Evolutionary conservation across 2,797 vertebrate genomes (phyloP), one percentile per base, ranked within the genome.

Genomic region (Anisognathus igniventris): DNA sequence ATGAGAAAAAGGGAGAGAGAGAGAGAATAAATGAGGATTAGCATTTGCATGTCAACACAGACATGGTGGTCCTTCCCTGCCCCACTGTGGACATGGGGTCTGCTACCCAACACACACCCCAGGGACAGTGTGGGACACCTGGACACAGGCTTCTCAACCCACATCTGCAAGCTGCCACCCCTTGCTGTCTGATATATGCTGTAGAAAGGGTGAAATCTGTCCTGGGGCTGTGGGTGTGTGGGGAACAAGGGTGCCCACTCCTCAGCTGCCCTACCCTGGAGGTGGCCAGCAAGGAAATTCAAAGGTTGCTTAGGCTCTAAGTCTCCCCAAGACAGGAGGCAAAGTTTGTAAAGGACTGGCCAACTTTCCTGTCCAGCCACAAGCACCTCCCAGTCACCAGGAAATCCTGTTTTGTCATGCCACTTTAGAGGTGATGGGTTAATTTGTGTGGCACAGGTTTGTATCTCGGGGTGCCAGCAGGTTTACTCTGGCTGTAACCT

Each of bases 11-110:
- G 13, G 37, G 73, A 81, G 17, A 35, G 25, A 97, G 39, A 96
- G 50, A 78, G 64, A 80, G 12, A 79, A 53, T 76, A 45, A 88
- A 31, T 81, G 71, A 42, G 37, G 42, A 88, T 97, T 96, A 97
- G 93, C 48, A 85, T 78, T 8, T 3, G 54, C 54, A 74, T 48
- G 61, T 48, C 39, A 86, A 68, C 37, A 77, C 0, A 2, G 71
- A 60, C 66, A 0, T 6, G 22, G 15, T 13, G 33, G 19, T 74
- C 68, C 54, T 83, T 53, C 75, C 68, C 66, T 86, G 65, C 40
- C 61, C 61, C 42, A 12, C 40, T 28, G 33, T 22, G 54, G 71
- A 51, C 31, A 12, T 5, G 10, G 58, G 17, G 42, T 31, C 45
- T 57, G 33, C 47, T 75, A n/a, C 56, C 44, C 5, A 1, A 7